Evolutionary conservation across 2,797 vertebrate genomes (phyloP), one percentile per base, ranked within the genome.

Genomic region (Semotilus atromaculatus): DNA sequence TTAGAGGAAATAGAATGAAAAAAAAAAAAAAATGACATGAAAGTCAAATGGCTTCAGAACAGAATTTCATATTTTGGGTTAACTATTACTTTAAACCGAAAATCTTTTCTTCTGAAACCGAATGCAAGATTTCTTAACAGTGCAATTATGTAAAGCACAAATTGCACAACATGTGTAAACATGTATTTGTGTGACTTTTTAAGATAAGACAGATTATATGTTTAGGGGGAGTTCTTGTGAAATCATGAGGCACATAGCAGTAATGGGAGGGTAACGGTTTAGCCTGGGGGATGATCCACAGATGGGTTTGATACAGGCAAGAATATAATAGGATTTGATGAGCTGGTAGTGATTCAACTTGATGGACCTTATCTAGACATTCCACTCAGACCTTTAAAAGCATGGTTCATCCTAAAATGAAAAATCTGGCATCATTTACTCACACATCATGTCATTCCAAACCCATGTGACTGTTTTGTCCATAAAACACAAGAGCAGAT

Each of bases 301-400:
- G 71, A 74, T 82, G 81, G 71, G 26, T 82, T 74, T 66, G 29
- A 82, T 82, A 74, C 36, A 3, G 13, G 70, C 70, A 51, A 38
- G 9, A 36, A 74, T 51, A 51, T 45, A 64, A 73, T n/a, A 66
- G 21, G 31, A 64, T 82, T 74, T 51, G 70, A 74, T 81, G 48
- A 81, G 67, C 36, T 72, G 36, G 66, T 71, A 7, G 34, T 60
- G 67, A 43, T 60, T 81, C 19, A 82, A 45, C 19, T 34, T 19
- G 38, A 72, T 45, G n/a, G 11, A 45, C 31, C 55, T 45, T 58
- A 70, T 70, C 14, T 53, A 40, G 48, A 82, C 2, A 4, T 48
- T 64, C 45, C 23, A 66, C 43, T 34, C 53, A 82, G 79, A 70
- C 21, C 31, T 48, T 66, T 36, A 45, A 64, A 74, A 26, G 38